phyloP scores from a whole-genome alignment of 2,888 invertebrate species.

The Saturnia pavonia region DNA sequence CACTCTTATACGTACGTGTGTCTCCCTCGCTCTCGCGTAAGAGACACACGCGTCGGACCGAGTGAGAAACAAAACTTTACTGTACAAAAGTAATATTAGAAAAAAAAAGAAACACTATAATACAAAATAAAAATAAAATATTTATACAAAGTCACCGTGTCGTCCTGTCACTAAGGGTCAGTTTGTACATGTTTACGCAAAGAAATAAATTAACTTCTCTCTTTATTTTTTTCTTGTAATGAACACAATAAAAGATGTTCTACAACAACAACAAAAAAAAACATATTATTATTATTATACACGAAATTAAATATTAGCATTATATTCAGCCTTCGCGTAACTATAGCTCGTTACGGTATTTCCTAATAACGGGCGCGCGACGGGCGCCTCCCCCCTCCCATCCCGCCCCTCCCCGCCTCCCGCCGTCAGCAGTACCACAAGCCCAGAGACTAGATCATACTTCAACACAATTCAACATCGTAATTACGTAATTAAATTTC shows the following conservation, averaged over 20 bases:
- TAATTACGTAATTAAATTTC: too few relatives aligned
- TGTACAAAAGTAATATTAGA: conserved; percentile 62
- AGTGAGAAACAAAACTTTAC: conserved; percentile 66
- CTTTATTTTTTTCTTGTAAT: conserved; percentile 10
- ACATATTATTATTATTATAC: conserved; percentile 26
- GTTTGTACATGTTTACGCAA: conserved; percentile 27
- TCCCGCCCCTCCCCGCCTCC: conserved; percentile 30
- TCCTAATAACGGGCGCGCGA: conserved; percentile 43
- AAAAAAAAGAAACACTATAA: conserved; percentile 61
- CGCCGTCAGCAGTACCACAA: conserved; percentile 22
- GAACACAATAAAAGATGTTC: conserved; percentile 36
- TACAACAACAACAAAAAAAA: conserved; percentile 30
- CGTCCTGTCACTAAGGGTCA: conserved; percentile 38
- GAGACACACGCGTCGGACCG: conserved; percentile 37
- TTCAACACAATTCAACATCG: conserved; percentile 1
- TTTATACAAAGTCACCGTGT: conserved; percentile 54
- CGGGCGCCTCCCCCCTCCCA: conserved; percentile 25
- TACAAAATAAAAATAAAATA: conserved; percentile 62
- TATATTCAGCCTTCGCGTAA: conserved; percentile 72
- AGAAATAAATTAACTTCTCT: conserved; percentile 25
- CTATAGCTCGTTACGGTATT: conserved; percentile 56
- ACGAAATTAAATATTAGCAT: conserved; percentile 51
- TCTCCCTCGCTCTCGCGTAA: conserved; percentile 20
- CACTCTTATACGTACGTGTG: conserved; percentile 7
- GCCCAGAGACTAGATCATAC: conserved; percentile 36